Percentiles rank a stretch among this genome's conserved stretches.
phyloP scores from a whole-genome alignment of 2,888 invertebrate genomes.

The Meiosimyza platycephala region DNA sequence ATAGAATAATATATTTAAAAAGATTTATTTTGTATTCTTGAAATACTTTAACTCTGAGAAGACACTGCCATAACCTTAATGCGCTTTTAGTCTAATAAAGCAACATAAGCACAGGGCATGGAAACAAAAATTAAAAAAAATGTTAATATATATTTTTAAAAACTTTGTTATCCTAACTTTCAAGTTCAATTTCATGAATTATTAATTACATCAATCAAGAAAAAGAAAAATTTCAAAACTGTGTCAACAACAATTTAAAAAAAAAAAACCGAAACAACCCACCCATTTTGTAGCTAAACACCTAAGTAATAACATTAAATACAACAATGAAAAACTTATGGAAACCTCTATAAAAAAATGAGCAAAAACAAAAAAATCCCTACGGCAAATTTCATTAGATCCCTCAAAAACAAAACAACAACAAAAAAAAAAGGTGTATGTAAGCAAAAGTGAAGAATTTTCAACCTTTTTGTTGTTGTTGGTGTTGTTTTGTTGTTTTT shows the following conservation, averaged over 20 bases:
- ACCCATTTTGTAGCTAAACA: constrained; percentile 21
- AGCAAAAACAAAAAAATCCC: constrained; percentile 42
- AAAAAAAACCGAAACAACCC: neutral
- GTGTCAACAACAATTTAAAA: constrained; percentile 43
- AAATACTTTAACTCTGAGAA: no score
- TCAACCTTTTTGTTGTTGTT: constrained; percentile 29
- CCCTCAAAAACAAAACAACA: constrained; percentile 29
- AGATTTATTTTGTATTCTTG: no score
- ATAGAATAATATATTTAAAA: no score
- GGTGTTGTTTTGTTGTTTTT: constrained; percentile 33
- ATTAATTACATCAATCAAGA: constrained; percentile 31
- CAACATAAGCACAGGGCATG: no score
- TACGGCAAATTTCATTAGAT: constrained; percentile 46
- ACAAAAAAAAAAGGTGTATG: constrained; percentile 16
- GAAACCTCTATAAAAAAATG: constrained; percentile 13
- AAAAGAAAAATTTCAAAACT: constrained; percentile 34
- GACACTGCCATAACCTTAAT: no score
- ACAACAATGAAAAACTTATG: constrained; percentile 19
- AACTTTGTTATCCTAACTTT: no score
- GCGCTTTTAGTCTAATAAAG: no score
- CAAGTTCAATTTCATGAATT: constrained; percentile 25
- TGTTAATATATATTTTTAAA: no score
- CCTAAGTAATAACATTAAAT: constrained; percentile 38
- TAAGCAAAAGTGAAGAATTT: neutral
- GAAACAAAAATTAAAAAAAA: no score